A percentile compares a stretch with the other conserved stretches of the same genome.
Conservation (phyloP, 2,888 invertebrate genomes). For the Schizaphis graminum region DNA sequence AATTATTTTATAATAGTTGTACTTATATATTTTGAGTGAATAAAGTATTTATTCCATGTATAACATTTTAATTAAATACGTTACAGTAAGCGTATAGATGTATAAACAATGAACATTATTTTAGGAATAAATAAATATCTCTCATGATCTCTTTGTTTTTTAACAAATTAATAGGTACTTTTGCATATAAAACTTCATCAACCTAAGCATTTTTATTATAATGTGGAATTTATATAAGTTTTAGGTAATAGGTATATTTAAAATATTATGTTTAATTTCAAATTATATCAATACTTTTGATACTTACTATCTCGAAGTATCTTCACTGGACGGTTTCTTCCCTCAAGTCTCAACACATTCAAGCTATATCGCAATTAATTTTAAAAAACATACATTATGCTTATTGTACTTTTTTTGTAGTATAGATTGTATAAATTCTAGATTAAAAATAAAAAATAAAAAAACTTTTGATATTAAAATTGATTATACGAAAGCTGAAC, state of each 20-base stretch:
- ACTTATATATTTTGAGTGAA: background rate
- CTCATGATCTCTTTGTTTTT: background rate
- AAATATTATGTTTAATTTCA: background rate
- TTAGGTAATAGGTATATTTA: background rate
- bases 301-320: too few relatives aligned
- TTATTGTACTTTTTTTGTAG: too few relatives aligned
- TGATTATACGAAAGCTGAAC: background rate
- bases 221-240: background rate
- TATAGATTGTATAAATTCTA: too few relatives aligned
- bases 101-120: background rate
- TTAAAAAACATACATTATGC: too few relatives aligned
- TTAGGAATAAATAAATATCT: background rate
- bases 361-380: too few relatives aligned
- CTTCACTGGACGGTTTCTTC: too few relatives aligned
- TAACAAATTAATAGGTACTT: background rate
- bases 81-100: background rate
- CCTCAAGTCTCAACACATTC: too few relatives aligned
- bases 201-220: background rate
- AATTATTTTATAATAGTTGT: background rate
- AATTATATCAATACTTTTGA: background rate
- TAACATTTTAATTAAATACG: background rate
- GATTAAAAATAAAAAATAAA: too few relatives aligned
- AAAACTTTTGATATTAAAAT: background rate
- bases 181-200: background rate
- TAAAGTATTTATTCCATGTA: background rate